Percentiles rank a stretch among this genome's conserved stretches.
phyloP scores from a whole-genome alignment of 2,888 invertebrate species.

The Ferrisia virgata region DNA sequence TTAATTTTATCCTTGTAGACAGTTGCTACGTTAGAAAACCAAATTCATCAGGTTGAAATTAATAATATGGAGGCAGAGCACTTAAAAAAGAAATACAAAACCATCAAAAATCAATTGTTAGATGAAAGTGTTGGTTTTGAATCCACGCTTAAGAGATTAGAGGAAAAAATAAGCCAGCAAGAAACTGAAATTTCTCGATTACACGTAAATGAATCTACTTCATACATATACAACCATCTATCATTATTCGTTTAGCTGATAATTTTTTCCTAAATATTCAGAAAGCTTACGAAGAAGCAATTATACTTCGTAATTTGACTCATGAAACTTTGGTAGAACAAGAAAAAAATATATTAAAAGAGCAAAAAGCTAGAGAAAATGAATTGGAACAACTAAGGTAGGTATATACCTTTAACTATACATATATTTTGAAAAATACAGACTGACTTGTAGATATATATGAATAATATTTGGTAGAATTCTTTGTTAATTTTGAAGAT shows the following conservation, averaged over 20 bases:
- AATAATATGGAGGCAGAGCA: slow-evolving; percentile 80
- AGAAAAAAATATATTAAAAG: slow-evolving; percentile 66
- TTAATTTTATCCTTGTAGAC: slow-evolving; percentile 51
- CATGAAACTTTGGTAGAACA: slow-evolving; percentile 67
- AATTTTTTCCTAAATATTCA: slow-evolving; percentile 51
- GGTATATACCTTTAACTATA: background rate
- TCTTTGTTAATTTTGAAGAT: background rate
- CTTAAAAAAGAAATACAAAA: slow-evolving; percentile 71
- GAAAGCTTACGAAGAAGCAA: slow-evolving; percentile 71
- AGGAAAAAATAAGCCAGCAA: slow-evolving; percentile 66
- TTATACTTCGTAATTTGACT: slow-evolving; percentile 67
- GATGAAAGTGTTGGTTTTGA: slow-evolving; percentile 72
- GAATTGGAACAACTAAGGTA: slow-evolving; percentile 55
- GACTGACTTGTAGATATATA: too few relatives aligned
- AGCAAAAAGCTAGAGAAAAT: slow-evolving; percentile 63
- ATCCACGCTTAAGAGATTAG: slow-evolving; percentile 67
- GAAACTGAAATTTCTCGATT: slow-evolving; percentile 71
- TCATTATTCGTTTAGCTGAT: background rate
- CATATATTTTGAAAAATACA: background rate
- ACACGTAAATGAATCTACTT: slow-evolving; percentile 57
- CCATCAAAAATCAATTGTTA: slow-evolving; percentile 64
- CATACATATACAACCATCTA: too few relatives aligned
- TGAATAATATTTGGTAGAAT: too few relatives aligned
- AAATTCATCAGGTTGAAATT: slow-evolving; percentile 74
- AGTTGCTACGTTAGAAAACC: slow-evolving; percentile 69